A percentile compares a stretch with the other conserved stretches of the same genome.
These are phyloP conservation scores for Eupeodes luniger DNA, from an alignment of 2,888 invertebrate genomes.

Conservation along the genomic window DNA sequence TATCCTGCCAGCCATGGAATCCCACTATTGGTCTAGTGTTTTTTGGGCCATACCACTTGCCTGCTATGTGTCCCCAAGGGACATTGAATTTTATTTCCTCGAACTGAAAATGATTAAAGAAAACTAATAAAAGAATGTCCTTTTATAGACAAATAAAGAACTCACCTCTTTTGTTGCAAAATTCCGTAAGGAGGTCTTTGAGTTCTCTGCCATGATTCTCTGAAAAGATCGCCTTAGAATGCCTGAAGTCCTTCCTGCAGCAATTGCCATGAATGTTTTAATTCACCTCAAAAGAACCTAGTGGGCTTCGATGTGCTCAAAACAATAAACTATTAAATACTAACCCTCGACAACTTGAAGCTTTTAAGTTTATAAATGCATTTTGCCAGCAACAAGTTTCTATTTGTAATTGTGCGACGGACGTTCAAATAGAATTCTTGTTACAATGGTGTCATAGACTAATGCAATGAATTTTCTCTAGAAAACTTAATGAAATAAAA, in stretches of 20 bases:
- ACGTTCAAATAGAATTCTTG: neutral
- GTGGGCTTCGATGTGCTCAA: neutral
- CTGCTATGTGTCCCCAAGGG: constrained; percentile 89
- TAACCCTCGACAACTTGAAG: constrained; percentile 13
- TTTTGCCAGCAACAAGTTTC: neutral
- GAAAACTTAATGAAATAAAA: constrained; percentile 1
- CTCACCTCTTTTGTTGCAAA: constrained; percentile 55
- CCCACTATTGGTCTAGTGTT: constrained; percentile 88
- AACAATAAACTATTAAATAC: constrained; percentile 3
- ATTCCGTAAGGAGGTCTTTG: constrained; percentile 10
- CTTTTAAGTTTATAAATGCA: neutral
- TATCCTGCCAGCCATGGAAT: constrained; percentile 92
- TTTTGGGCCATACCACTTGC: constrained; percentile 89
- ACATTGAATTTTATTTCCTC: constrained; percentile 82
- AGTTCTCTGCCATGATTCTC: constrained; percentile 6
- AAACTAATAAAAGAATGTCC: neutral
- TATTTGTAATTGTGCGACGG: neutral
- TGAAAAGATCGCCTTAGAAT: constrained; percentile 31
- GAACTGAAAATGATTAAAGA: constrained; percentile 28
- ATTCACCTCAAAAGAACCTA: too few species aligned
- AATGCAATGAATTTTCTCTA: neutral
- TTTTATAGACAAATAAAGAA: neutral
- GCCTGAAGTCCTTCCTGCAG: constrained; percentile 12
- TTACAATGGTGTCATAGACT: neutral
- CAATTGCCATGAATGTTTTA: constrained; percentile 27